Conservation (phyloP, 2,888 invertebrate genomes). For the Aromia moschata region DNA sequence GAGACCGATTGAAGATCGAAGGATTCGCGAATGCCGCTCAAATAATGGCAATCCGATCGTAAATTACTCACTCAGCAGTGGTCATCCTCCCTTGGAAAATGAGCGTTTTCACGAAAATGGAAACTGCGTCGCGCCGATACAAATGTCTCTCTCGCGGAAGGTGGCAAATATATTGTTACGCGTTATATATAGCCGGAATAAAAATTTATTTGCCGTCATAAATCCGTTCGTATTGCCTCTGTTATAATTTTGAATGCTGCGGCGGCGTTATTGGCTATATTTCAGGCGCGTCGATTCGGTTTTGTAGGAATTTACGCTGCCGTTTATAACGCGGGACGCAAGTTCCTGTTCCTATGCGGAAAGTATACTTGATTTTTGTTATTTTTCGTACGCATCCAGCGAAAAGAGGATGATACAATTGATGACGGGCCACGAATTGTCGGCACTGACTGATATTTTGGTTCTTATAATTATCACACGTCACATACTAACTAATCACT, state of each 20-base stretch:
- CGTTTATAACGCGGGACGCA: not conserved
- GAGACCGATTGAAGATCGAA: too few species aligned
- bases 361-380: constrained; percentile 1
- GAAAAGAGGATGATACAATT: too few species aligned
- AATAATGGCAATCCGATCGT: too few species aligned
- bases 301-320: not conserved
- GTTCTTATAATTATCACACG: too few species aligned
- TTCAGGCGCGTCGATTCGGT: constrained; percentile 20
- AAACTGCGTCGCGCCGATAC: constrained; percentile 1
- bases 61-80: too few species aligned
- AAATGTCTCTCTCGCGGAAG: constrained; percentile 14
- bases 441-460: too few species aligned
- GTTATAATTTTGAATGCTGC: constrained; percentile 25
- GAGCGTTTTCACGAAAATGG: not conserved
- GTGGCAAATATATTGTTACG: constrained; percentile 14
- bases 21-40: too few species aligned
- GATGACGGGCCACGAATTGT: too few species aligned
- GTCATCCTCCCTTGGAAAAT: too few species aligned
- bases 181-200: constrained; percentile 14
- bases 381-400: too few species aligned
- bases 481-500: too few species aligned
- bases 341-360: not conserved
- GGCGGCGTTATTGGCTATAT: constrained; percentile 20
- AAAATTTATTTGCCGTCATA: constrained; percentile 19
- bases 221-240: constrained; percentile 18